Evolutionary conservation across 2,113 vertebrate species (phyloP).

Genomic region (Pampusana beccarii): DNA sequence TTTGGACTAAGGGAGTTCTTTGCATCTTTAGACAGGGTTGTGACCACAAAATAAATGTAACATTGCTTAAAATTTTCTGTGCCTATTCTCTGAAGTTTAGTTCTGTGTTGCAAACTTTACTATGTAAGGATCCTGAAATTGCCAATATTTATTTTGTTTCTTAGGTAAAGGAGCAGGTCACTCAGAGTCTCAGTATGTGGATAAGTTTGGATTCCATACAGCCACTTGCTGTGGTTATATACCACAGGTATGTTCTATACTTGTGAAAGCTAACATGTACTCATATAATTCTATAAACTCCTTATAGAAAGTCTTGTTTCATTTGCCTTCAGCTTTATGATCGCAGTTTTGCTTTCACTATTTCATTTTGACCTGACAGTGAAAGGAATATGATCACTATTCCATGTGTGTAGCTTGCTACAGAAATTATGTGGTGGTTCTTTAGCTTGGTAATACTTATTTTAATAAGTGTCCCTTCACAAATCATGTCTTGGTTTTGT

Average conservation of each 20-base stretch:
- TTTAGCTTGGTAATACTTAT: neutral
- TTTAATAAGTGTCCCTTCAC: neutral
- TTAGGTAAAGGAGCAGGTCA: conserved; percentile 79
- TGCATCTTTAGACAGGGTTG: neutral
- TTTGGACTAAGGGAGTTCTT: neutral
- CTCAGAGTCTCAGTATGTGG: conserved; percentile 69
- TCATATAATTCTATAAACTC: neutral
- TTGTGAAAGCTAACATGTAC: neutral
- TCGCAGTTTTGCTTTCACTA: neutral
- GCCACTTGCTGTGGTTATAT: conserved; percentile 90
- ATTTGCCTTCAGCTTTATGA: neutral
- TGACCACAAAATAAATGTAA: neutral
- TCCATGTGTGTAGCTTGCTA: neutral
- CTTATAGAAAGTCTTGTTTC: neutral
- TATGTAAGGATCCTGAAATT: neutral
- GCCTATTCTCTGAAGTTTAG: neutral
- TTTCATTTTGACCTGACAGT: neutral
- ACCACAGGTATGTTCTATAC: conserved; percentile 80
- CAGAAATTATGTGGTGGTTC: neutral
- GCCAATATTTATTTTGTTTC: neutral
- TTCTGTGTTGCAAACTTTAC: neutral
- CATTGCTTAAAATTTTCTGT: neutral
- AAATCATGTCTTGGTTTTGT: neutral
- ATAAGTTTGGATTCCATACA: conserved; percentile 86
- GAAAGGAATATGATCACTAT: neutral